Evolutionary conservation across 2,888 invertebrate species (phyloP), one percentile per base, ranked within the genome.

Genomic region (Melieria picta): DNA sequence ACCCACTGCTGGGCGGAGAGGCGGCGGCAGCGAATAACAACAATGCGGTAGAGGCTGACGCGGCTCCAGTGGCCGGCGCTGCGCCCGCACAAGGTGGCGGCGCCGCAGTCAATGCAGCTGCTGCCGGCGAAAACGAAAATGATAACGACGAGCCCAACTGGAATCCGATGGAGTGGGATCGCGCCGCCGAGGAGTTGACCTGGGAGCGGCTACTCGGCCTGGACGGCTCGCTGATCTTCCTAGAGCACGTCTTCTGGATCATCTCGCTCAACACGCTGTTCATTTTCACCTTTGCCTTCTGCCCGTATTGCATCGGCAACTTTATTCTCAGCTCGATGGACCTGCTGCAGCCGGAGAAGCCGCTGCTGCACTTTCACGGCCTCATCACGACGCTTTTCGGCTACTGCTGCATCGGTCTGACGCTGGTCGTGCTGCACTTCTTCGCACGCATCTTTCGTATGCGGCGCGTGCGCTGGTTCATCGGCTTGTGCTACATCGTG

Each of bases 171-270:
- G 98, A 98, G 83, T 99, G 98, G 98, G 98, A 99, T 84, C 90
- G 98, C 75, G 97, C 97, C 0, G 97, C 96, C 10, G 99, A 98
- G 83, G 99, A 99, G 85, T 88, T 99, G 45, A 99, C 99, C 0
- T 99, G 99, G 99, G 99, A 99, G 84, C 91, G 98, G 76, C 88
- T 99, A 6, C 89, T 99, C 1, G 99, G 99, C 0, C 88, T 99
- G 9, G 99, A 99, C 87, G 99, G 99, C 0, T 98, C 98, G 0
- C 90, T 99, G 80, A 94, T 98, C 63, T 99, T 99, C 84, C 87
- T 99, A 68, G 99, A 99, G 86, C 99, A 99, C 88, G 98, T 99
- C 0, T 98, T 99, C 85, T 99, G 99, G 99, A 98, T 99, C 43
- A 96, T 99, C 30, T 97, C 98, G 0, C 88, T 99, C 46, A 99